Evolutionary conservation across 2,797 vertebrate species (phyloP), one percentile per base, ranked within the genome.

Genomic region (Chaetophractus vellerosus): DNA sequence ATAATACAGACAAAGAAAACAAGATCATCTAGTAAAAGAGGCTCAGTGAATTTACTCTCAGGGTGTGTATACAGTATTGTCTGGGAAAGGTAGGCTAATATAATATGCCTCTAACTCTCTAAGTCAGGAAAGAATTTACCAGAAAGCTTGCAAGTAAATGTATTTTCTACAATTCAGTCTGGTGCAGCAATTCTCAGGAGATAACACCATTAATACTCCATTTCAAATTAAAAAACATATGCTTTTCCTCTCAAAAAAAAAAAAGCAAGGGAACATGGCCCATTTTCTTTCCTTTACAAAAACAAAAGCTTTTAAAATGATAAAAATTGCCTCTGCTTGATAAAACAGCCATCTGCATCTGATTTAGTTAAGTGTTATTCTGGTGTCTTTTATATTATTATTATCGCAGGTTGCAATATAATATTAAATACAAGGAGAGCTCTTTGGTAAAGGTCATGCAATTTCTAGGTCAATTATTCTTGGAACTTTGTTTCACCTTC

Each of bases 191-290:
- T 97, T 98, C 97, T 97, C 93, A 26, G 97, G 95, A 97, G 98
- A 98, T 98, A 98, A 98, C 96, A 91, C 97, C 97, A 98, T 98
- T 98, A 98, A 98, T 98, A 97, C 96, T 97, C 96, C 94, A 97
- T 98, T 98, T 98, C 98, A 98, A 98, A 98, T 98, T 98, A 18
- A 98, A 98, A 98, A 98, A 97, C 98, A 98, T 98, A 98, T 97
- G 98, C 96, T 98, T 97, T 97, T 98, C 94, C 95, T 96, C 93
- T 96, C 96, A 95, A 97, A 98, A 97, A 96, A 97, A 96, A 90
- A 83, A 69, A 91, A 66, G 3, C 88, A 97, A 97, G 90, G 86
- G 94, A 98, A 91, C 84, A 95, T 93, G 98, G 97, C 96, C 96
- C 97, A 98, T 98, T 98, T 98, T 97, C 97, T 97, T 98, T 96